Conservation (phyloP, 2,113 vertebrate genomes). For the Hippocampus zosterae region DNA sequence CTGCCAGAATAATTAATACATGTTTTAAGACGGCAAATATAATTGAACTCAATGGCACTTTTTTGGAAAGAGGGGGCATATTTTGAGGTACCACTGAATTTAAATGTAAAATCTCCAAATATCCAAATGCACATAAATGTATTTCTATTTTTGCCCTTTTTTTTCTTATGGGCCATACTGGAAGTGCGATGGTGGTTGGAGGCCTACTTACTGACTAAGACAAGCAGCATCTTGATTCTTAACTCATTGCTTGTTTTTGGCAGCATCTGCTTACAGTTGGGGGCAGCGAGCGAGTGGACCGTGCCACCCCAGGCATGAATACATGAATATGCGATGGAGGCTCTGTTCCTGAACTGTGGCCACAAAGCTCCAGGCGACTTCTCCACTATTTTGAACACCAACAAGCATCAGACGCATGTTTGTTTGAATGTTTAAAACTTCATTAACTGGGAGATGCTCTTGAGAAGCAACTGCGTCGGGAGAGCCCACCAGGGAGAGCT, state of each 20-base stretch:
- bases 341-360: constrained; percentile 13
- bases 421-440: constrained; percentile 20
- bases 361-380: constrained; percentile 19
- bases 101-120: neutral
- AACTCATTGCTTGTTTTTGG: constrained; percentile 42
- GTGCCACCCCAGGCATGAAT: constrained; percentile 46
- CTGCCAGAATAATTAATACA: neutral
- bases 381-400: neutral
- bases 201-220: constrained; percentile 46
- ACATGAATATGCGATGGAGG: constrained; percentile 54
- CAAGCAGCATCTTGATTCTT: constrained; percentile 40
- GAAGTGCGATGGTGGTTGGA: constrained; percentile 25
- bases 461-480: constrained; percentile 11
- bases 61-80: too few relatives aligned
- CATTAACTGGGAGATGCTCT: constrained; percentile 12
- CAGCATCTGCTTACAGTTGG: constrained; percentile 55
- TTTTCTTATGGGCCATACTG: neutral
- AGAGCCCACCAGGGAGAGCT: constrained; percentile 1
- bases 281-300: constrained; percentile 35
- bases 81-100: neutral
- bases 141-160: neutral
- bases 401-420: constrained; percentile 8
- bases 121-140: neutral
- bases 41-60: neutral
- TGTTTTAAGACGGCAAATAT: neutral